phyloP scores from a whole-genome alignment of 2,888 invertebrate species.

The Nemotelus pantherinus region DNA sequence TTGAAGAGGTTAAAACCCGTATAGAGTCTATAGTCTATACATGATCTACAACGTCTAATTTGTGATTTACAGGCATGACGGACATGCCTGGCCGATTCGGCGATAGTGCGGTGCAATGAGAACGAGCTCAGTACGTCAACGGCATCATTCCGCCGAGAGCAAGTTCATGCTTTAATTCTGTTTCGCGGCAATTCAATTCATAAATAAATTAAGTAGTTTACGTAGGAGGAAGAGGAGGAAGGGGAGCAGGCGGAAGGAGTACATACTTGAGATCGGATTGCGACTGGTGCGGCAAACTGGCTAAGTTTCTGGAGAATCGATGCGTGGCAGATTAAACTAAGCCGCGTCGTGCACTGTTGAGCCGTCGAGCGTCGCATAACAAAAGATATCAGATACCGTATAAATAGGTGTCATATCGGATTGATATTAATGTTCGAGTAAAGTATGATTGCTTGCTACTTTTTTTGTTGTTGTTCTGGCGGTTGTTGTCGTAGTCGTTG shows the following conservation, averaged over 20 bases:
- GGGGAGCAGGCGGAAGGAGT: neutral
- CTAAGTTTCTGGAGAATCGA: slow-evolving; percentile 2
- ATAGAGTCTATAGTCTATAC: neutral
- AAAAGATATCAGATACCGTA: neutral
- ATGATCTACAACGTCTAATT: slow-evolving; percentile 21
- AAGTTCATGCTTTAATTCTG: slow-evolving; percentile 7
- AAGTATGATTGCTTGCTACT: too few species aligned
- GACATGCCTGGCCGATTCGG: slow-evolving; percentile 2
- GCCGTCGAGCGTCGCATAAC: neutral
- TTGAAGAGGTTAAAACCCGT: slow-evolving; percentile 16
- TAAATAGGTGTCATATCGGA: slow-evolving; percentile 22
- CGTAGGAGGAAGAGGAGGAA: neutral
- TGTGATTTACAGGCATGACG: slow-evolving; percentile 39
- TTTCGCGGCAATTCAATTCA: slow-evolving; percentile 19
- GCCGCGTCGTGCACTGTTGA: slow-evolving; percentile 4
- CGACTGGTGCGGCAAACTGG: neutral
- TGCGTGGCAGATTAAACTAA: slow-evolving; percentile 5
- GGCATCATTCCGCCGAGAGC: slow-evolving; percentile 1
- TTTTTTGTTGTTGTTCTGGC: too few species aligned
- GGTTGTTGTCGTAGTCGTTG: too few species aligned
- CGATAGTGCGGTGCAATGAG: neutral
- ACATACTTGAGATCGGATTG: neutral
- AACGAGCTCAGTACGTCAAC: neutral
- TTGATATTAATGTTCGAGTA: neutral
- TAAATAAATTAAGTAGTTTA: slow-evolving; percentile 25